Conservation (phyloP, 64 coral and sea anemone species). For the Exaiptasia diaphana region DNA sequence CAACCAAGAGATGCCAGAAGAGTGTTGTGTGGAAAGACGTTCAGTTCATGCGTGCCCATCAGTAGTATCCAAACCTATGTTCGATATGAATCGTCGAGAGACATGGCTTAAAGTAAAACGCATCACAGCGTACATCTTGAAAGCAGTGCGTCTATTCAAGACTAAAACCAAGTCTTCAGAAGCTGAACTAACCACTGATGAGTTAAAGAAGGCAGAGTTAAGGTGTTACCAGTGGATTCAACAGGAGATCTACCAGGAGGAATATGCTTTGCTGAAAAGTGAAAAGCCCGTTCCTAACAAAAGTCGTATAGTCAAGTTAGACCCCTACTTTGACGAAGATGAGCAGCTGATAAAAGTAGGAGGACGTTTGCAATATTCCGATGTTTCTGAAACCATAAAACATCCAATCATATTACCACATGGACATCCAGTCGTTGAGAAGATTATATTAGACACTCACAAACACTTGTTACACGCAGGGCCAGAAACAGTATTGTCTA, state of each 20-base stretch:
- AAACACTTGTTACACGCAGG: conserved; percentile 2
- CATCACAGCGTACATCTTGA: background rate
- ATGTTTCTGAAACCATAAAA: conserved; percentile 18
- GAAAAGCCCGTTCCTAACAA: background rate
- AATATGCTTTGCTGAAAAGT: background rate
- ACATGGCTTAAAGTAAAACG: background rate
- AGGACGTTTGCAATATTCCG: conserved; percentile 21
- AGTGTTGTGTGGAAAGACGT: background rate
- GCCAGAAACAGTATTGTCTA: background rate
- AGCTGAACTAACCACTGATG: background rate
- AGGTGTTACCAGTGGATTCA: background rate
- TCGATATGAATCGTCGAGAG: background rate
- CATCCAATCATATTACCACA: conserved; percentile 31
- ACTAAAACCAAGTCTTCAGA: background rate
- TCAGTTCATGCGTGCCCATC: background rate
- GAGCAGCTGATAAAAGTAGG: background rate
- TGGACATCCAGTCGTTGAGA: conserved; percentile 18
- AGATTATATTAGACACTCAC: conserved; percentile 12
- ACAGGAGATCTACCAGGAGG: background rate
- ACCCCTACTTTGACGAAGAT: background rate
- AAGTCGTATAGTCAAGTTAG: conserved; percentile 10
- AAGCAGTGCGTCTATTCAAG: background rate
- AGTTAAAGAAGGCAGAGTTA: background rate
- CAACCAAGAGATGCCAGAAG: background rate
- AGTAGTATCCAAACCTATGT: background rate